Evolutionary conservation across 2,888 invertebrate genomes (phyloP).

Genomic region (Pseudococcus longispinus): DNA sequence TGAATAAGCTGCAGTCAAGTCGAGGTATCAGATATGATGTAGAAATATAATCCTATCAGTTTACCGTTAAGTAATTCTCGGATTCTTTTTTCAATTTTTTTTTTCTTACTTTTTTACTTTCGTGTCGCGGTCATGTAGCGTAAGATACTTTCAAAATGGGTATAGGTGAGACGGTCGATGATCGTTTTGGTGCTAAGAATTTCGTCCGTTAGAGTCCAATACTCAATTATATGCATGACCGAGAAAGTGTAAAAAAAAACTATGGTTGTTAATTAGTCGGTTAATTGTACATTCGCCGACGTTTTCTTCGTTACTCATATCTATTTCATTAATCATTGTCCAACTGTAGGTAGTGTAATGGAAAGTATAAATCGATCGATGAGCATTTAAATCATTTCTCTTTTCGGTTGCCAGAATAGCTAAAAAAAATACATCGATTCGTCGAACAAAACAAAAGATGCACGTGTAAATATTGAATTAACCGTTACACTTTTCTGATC

Average conservation of each 20-base stretch:
- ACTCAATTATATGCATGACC: slow-evolving; percentile 11
- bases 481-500: slow-evolving; percentile 14
- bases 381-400: slow-evolving; percentile 40
- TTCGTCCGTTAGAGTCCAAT: slow-evolving; percentile 1
- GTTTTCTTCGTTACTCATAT: slow-evolving; percentile 36
- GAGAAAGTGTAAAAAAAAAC: slow-evolving; percentile 18
- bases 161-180: not conserved
- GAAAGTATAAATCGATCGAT: slow-evolving; percentile 35
- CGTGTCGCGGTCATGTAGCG: not conserved
- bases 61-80: slow-evolving; percentile 21
- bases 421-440: not conserved
- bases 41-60: not conserved
- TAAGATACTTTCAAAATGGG: not conserved
- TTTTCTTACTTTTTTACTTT: not conserved
- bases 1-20: not conserved
- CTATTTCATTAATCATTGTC: slow-evolving; percentile 43
- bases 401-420: not conserved
- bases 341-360: slow-evolving; percentile 29
- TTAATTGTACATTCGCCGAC: slow-evolving; percentile 29
- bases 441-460: not conserved
- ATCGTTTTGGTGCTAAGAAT: not conserved
- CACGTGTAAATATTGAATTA: not conserved
- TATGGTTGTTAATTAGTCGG: slow-evolving; percentile 27
- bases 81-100: not conserved
- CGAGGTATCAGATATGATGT: slow-evolving; percentile 12